These are phyloP conservation scores for Zoanthus sociatus DNA, from an alignment of 92 coral and sea anemone genomes.

Conservation along the genomic window DNA sequence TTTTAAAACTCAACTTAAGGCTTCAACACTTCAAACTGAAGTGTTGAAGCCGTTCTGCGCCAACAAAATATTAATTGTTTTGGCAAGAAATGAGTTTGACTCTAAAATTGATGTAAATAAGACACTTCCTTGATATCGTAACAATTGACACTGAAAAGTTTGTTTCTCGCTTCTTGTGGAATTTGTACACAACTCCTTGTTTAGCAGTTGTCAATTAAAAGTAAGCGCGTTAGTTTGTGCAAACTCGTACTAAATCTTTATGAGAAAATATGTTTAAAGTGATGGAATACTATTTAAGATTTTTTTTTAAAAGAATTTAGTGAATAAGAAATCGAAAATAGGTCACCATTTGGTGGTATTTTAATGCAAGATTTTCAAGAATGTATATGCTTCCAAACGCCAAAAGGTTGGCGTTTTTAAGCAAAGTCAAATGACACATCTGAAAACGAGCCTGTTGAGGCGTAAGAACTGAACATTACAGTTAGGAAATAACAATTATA, in stretches of 20 bases:
- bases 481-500: no score
- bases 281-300: conserved; percentile 27
- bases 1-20: no score
- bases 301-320: conserved; percentile 4
- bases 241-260: conserved; percentile 1
- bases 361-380: no score
- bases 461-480: no score
- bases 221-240: neutral
- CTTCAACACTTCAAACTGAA: no score
- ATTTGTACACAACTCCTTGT: neutral
- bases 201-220: neutral
- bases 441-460: no score
- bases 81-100: neutral
- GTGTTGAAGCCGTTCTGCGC: neutral
- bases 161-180: neutral
- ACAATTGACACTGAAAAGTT: neutral
- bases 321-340: neutral
- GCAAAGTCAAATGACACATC: no score
- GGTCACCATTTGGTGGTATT: neutral
- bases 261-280: conserved; percentile 16
- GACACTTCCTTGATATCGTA: neutral
- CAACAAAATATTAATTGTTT: neutral
- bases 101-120: conserved; percentile 9
- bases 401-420: no score
- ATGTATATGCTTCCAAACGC: no score